Evolutionary conservation across 2,113 vertebrate genomes (phyloP), one percentile per base, ranked within the genome.

Genomic region (Clarias batrachus): DNA sequence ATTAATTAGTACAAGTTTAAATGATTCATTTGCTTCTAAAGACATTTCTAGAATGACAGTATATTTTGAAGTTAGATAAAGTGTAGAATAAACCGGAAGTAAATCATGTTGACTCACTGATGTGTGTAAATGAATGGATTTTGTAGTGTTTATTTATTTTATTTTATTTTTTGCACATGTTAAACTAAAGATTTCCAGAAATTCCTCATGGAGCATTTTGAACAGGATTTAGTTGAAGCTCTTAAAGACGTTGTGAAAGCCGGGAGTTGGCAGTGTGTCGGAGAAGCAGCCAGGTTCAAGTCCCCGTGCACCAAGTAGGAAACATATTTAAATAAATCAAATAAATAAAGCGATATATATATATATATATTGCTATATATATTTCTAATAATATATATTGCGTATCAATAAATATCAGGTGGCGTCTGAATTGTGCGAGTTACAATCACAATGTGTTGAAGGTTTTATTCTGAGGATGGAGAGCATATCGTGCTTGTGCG

Each of bases 401-500:
- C 48, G 48, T 48, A 48, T 7, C 6, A 1, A 0, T 60, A 11
- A 80, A 33, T 23, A 70, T 52, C 0, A 68, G 3, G 27, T 9
- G 19, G 37, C 5, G 0, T 16, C 59, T 48, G 17, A 41, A 14
- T 81, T 3, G 21, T 85, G 1, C 30, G 7, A 48, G 48, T 48
- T 48, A 48, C 48, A 48, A 48, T 48, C 48, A 59, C 48, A 63
- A 48, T 81, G 8, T 85, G 62, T 84, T 82, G 27, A 33, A 94
- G 93, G 86, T 84, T 94, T 52, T 93, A 91, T 87, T 92, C 92
- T 3, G 92, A 94, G 1, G 93, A 94, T 85, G 93, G 93, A 17
- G 91, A 93, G 65, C 91, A 94, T 86, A 77, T 94, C 21, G 92
- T 93, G 6, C 83, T 94, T 21, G 89, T 94, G 30, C 92, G 89